These are phyloP conservation scores for Philotrypesis tridentata DNA, from an alignment of 1,140 invertebrate species.

Conservation along the genomic window DNA sequence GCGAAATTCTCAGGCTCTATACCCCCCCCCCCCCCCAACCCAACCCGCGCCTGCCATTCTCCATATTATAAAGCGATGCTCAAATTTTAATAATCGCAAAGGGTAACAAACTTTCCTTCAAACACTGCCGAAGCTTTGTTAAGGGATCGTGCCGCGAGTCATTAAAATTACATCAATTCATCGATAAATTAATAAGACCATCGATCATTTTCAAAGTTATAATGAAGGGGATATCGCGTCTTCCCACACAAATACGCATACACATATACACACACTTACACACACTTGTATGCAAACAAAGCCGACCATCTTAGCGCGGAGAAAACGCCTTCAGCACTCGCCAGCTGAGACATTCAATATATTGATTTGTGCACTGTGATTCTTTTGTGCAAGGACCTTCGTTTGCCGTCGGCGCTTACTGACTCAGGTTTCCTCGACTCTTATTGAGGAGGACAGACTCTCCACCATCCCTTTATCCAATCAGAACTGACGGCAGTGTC, in stretches of 20 bases:
- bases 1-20: too few species aligned
- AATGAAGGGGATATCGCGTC: neutral
- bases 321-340: slow-evolving; percentile 19
- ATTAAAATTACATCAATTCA: neutral
- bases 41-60: too few species aligned
- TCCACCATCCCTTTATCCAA: neutral
- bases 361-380: slow-evolving; percentile 29
- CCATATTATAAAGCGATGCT: too few species aligned
- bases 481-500: neutral
- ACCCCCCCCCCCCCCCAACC: too few species aligned
- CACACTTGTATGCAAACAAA: neutral
- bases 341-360: slow-evolving; percentile 31
- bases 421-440: neutral
- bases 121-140: neutral
- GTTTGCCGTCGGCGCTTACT: neutral
- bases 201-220: slow-evolving; percentile 9
- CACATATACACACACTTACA: neutral
- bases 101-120: neutral
- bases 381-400: slow-evolving; percentile 14
- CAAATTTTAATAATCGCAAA: neutral
- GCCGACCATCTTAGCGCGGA: neutral
- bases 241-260: neutral
- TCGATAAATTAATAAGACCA: neutral
- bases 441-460: neutral
- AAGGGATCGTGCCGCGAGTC: neutral